Conservation (phyloP, 1,140 invertebrate species). For the Drosophila virilis region DNA sequence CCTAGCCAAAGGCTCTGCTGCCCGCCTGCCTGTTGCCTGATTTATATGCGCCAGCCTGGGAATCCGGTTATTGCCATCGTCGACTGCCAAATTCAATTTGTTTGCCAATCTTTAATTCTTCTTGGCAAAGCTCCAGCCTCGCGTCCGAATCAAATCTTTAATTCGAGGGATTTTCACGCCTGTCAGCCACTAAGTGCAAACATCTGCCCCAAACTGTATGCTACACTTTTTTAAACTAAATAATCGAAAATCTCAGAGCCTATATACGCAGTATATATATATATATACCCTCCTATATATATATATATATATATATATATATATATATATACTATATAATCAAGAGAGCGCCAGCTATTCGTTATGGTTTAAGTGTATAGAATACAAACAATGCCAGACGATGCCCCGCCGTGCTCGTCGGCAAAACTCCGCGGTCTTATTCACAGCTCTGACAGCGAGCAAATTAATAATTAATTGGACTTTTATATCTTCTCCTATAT, state of each 20-base stretch:
- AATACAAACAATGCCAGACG: constrained; percentile 6
- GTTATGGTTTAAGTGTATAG: not conserved
- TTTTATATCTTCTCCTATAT: constrained; percentile 16
- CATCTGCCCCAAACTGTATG: constrained; percentile 22
- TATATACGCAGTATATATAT: not conserved
- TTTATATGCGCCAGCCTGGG: constrained; percentile 7
- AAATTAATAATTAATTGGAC: constrained; percentile 76
- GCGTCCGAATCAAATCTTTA: constrained; percentile 7
- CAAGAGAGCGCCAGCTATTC: too few relatives aligned
- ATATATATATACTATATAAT: not conserved
- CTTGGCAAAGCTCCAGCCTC: not conserved
- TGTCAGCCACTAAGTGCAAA: not conserved
- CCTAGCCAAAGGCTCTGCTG: not conserved
- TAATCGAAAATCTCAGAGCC: not conserved
- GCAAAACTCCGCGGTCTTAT: not conserved
- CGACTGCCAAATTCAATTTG: constrained; percentile 25
- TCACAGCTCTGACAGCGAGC: constrained; percentile 44
- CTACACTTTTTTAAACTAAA: not conserved
- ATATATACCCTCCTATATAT: not conserved
- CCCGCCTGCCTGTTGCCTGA: not conserved
- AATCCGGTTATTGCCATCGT: constrained; percentile 1
- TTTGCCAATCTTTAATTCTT: constrained; percentile 24
- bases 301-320: not conserved
- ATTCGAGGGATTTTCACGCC: constrained; percentile 9
- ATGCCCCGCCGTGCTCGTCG: not conserved